These are phyloP conservation scores for Dromococcyx pavoninus DNA, from an alignment of 2,797 vertebrate genomes.

Conservation along the genomic window DNA sequence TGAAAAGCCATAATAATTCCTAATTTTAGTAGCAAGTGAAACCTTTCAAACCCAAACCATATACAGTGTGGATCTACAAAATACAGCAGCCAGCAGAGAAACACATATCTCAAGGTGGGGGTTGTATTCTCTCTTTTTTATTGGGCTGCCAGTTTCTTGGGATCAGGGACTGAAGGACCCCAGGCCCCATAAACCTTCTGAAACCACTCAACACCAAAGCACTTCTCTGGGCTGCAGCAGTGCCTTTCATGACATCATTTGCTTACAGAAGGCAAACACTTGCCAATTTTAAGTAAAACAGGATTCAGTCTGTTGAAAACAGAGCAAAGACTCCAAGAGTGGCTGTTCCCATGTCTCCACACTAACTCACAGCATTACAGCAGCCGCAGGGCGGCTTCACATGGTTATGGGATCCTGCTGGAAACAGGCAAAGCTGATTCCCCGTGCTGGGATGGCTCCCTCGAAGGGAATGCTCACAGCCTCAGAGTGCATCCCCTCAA, in stretches of 20 bases:
- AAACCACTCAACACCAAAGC: not conserved
- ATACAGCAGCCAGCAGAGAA: not conserved
- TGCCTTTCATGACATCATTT: not conserved
- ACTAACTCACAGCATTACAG: not conserved
- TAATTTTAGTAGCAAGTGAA: constrained; percentile 1
- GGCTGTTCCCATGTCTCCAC: constrained; percentile 18
- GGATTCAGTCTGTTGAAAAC: constrained; percentile 26
- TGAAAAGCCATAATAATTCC: not conserved
- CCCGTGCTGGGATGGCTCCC: not conserved
- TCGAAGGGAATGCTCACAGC: not conserved
- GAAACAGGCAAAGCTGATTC: not conserved
- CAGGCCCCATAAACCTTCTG: not conserved
- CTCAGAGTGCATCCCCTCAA: not conserved
- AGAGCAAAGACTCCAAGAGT: constrained; percentile 28
- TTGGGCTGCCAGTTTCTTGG: not conserved
- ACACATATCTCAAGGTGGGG: not conserved
- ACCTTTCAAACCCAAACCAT: not conserved
- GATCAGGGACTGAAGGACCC: not conserved
- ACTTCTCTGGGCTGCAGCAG: not conserved
- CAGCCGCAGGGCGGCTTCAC: not conserved
- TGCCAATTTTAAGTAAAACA: constrained; percentile 48
- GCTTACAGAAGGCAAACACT: constrained; percentile 38
- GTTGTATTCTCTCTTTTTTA: not conserved
- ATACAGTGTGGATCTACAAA: not conserved
- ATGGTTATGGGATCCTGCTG: not conserved